Percentiles rank a stretch among this genome's conserved stretches.
Evolutionary conservation across 1,140 invertebrate species (phyloP).

Genomic region (Lasioglossum albipes): DNA sequence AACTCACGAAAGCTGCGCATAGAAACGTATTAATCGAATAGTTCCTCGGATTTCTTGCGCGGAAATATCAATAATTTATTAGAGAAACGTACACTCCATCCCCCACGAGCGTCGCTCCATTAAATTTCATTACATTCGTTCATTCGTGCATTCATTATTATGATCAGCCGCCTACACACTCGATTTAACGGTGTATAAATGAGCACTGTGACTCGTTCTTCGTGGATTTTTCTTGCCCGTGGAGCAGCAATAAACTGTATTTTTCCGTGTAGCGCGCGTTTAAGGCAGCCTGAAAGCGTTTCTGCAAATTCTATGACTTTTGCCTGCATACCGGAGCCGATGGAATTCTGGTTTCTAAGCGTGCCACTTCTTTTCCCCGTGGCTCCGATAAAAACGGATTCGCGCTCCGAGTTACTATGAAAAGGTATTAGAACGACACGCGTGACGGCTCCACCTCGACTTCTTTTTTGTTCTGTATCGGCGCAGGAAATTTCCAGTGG

Average conservation of each 20-base stretch:
- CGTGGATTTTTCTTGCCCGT: not conserved
- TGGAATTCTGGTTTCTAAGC: slow-evolving; percentile 46
- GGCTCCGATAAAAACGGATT: slow-evolving; percentile 47
- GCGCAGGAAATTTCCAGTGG: not conserved
- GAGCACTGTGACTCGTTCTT: not conserved
- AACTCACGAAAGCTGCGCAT: not conserved
- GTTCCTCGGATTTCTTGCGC: not conserved
- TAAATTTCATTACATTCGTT: not conserved
- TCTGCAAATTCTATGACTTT: slow-evolving; percentile 17
- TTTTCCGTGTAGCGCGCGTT: not conserved
- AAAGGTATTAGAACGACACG: slow-evolving; percentile 19
- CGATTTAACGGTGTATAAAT: not conserved
- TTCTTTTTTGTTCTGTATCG: not conserved
- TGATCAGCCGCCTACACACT: not conserved
- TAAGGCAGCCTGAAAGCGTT: not conserved
- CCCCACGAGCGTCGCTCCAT: not conserved
- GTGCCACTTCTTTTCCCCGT: slow-evolving; percentile 25
- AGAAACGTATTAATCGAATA: not conserved
- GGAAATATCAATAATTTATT: not conserved
- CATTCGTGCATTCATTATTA: not conserved
- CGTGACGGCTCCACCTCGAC: slow-evolving; percentile 3
- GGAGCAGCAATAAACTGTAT: not conserved
- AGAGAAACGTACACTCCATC: not conserved
- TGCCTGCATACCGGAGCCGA: slow-evolving; percentile 20
- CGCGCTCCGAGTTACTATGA: slow-evolving; percentile 17